A percentile compares a stretch with the other conserved stretches of the same genome.
Evolutionary conservation across 1,140 invertebrate species (phyloP).

Genomic region (Nephila pilipes): DNA sequence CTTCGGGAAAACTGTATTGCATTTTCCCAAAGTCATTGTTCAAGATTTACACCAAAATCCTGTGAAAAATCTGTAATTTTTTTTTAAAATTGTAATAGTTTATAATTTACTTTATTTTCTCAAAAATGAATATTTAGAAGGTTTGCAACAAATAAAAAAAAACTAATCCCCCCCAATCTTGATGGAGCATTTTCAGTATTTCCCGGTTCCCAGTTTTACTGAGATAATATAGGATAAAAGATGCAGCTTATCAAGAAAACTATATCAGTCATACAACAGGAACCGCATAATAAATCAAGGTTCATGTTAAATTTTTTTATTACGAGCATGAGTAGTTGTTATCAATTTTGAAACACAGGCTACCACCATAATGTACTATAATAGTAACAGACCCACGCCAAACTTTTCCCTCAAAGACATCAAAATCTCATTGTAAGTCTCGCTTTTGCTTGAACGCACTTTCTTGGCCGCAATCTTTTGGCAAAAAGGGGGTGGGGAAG

Average conservation of each 20-base stretch:
- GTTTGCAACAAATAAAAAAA: too few relatives aligned
- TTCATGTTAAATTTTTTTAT: slow-evolving; percentile 29
- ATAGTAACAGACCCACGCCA: neutral
- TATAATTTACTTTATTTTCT: too few relatives aligned
- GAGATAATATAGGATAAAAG: too few relatives aligned
- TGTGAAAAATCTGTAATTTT: too few relatives aligned
- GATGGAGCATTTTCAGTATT: too few relatives aligned
- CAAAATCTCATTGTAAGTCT: slow-evolving; percentile 74
- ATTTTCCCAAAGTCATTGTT: too few relatives aligned
- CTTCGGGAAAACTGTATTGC: too few relatives aligned
- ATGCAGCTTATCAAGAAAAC: neutral
- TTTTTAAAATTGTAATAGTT: too few relatives aligned
- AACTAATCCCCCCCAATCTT: too few relatives aligned
- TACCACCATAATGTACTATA: neutral
- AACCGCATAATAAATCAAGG: slow-evolving; percentile 55
- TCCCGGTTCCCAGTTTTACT: too few relatives aligned
- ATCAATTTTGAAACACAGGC: slow-evolving; percentile 63
- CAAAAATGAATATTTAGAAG: too few relatives aligned
- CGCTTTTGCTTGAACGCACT: slow-evolving; percentile 71
- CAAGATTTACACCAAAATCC: too few relatives aligned
- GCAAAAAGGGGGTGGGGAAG: slow-evolving; percentile 54
- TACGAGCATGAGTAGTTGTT: slow-evolving; percentile 35
- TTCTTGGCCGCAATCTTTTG: slow-evolving; percentile 72
- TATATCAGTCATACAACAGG: neutral
- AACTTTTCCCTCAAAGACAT: slow-evolving; percentile 59